Percentiles rank a stretch among this genome's conserved stretches.
These are phyloP conservation scores for Oryzias celebensis DNA, from an alignment of 2,113 vertebrate genomes.

Conservation along the genomic window DNA sequence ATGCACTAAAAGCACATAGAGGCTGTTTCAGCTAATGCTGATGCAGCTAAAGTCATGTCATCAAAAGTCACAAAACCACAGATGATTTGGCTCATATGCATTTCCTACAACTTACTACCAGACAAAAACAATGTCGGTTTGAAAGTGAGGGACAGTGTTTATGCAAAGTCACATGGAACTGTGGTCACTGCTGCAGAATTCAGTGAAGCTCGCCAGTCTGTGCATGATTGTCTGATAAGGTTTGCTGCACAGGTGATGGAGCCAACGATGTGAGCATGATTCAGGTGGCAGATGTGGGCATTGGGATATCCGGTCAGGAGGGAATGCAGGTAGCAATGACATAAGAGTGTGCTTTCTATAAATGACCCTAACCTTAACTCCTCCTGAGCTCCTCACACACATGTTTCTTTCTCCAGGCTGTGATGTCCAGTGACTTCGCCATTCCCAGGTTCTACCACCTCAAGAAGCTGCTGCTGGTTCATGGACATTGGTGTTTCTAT, in stretches of 20 bases:
- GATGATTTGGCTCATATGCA: too few species aligned
- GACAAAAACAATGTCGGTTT: too few species aligned
- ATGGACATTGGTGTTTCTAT: conserved; percentile 91
- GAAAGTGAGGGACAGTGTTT: too few species aligned
- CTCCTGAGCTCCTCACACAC: conserved; percentile 16
- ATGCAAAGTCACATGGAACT: too few species aligned
- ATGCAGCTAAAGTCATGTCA: too few species aligned
- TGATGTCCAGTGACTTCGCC: conserved; percentile 97
- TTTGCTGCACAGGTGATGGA: conserved; percentile 83
- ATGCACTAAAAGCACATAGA: too few species aligned
- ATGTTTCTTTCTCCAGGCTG: conserved; percentile 77
- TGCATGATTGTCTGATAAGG: not conserved
- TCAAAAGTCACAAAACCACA: too few species aligned
- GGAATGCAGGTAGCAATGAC: conserved; percentile 88
- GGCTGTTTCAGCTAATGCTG: too few species aligned
- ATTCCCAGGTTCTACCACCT: conserved; percentile 91
- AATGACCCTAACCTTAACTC: not conserved
- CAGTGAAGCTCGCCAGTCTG: not conserved
- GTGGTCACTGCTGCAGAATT: too few species aligned
- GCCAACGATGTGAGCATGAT: conserved; percentile 98
- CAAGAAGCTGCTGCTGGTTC: conserved; percentile 89
- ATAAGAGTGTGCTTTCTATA: not conserved
- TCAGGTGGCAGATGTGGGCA: conserved; percentile 89
- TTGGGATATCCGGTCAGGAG: conserved; percentile 96
- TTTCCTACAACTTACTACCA: too few species aligned